Conservation (phyloP, 2,888 invertebrate species). For the Colletes collaris region DNA sequence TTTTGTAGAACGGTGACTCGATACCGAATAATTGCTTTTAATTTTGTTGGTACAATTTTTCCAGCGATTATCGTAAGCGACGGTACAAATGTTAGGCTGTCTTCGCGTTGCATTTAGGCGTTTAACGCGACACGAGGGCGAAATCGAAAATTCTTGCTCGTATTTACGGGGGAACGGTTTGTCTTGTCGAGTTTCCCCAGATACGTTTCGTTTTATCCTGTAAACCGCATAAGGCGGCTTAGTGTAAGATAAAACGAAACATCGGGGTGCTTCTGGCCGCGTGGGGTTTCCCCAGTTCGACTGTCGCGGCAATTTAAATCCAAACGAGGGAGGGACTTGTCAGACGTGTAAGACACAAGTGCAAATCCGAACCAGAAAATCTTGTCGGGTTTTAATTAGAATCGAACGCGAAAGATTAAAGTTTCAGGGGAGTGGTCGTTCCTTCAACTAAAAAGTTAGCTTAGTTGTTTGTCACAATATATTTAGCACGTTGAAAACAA, state of each 20-base stretch:
- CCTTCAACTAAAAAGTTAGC: too few relatives aligned
- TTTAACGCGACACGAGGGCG: conserved; percentile 1
- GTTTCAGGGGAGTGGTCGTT: too few relatives aligned
- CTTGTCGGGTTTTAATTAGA: not conserved
- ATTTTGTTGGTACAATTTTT: too few relatives aligned
- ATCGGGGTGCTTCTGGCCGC: conserved; percentile 44
- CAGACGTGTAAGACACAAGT: not conserved
- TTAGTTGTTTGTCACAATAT: too few relatives aligned
- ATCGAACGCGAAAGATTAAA: not conserved
- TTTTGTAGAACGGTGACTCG: too few relatives aligned
- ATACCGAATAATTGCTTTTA: too few relatives aligned
- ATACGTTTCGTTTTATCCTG: conserved; percentile 54
- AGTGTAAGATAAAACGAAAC: conserved; percentile 48
- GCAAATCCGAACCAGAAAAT: not conserved
- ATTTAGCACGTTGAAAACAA: too few relatives aligned
- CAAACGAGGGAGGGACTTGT: conserved; percentile 17
- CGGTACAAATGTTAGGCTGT: too few relatives aligned
- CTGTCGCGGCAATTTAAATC: conserved; percentile 41
- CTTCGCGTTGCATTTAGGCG: conserved; percentile 3
- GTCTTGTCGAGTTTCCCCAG: conserved; percentile 11
- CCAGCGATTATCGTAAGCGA: too few relatives aligned
- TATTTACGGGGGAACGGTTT: conserved; percentile 22
- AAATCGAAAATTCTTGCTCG: conserved; percentile 6
- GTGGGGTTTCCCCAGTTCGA: conserved; percentile 53
- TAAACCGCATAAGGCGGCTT: conserved; percentile 54